Conservation (phyloP, 1,140 invertebrate genomes). For the Apolygus lucorum region DNA sequence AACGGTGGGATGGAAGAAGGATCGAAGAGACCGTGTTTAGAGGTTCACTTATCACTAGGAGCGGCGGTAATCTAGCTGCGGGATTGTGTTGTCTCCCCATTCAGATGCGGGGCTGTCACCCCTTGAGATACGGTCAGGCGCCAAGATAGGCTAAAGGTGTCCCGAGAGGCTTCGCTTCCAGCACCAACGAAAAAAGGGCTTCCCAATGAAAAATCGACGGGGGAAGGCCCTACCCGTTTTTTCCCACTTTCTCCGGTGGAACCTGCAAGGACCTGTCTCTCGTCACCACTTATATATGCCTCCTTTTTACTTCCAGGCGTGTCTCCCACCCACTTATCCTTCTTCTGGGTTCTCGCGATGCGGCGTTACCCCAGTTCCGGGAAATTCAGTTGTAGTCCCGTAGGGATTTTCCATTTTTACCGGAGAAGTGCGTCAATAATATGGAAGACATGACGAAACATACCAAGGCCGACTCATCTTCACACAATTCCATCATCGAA, state of each 20-base stretch:
- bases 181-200: too few species aligned
- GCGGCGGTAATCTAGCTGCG: neutral
- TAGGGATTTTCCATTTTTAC: too few species aligned
- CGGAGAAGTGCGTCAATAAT: too few species aligned
- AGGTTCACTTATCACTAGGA: constrained; percentile 11
- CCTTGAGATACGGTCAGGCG: constrained; percentile 2
- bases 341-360: too few species aligned
- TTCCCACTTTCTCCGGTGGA: neutral
- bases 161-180: neutral
- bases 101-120: constrained; percentile 9
- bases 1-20: neutral
- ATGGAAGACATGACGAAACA: too few species aligned
- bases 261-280: neutral
- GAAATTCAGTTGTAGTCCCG: too few species aligned
- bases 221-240: neutral
- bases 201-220: neutral
- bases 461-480: too few species aligned
- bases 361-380: too few species aligned
- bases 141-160: constrained; percentile 2
- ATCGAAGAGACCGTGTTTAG: neutral
- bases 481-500: too few species aligned
- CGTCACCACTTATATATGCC: neutral
- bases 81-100: constrained; percentile 13
- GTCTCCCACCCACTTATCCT: too few species aligned
- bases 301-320: too few species aligned